Conservation (phyloP, 2,888 invertebrate species). For the Volucella inanis region DNA sequence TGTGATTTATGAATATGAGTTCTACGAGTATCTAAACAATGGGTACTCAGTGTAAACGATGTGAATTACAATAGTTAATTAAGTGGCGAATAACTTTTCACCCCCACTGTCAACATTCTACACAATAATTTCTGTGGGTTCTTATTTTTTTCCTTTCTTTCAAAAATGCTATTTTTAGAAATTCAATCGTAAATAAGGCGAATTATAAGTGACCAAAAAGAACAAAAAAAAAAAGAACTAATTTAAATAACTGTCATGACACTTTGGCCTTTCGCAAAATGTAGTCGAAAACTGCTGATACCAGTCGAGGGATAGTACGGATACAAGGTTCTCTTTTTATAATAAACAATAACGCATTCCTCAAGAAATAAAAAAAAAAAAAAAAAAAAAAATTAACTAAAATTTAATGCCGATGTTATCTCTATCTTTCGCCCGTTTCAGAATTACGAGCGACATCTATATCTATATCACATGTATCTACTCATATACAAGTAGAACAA, state of each 20-base stretch:
- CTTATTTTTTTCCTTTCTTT: not conserved
- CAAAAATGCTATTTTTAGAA: constrained; percentile 17
- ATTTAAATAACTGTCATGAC: constrained; percentile 4
- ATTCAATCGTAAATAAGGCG: not conserved
- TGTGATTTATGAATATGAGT: too few species aligned
- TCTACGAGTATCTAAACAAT: too few species aligned
- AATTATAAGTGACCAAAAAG: not conserved
- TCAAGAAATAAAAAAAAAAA: not conserved
- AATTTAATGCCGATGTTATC: constrained; percentile 7
- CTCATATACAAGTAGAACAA: too few species aligned
- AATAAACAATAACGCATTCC: not conserved
- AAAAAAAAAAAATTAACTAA: constrained; percentile 4
- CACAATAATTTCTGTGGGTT: not conserved
- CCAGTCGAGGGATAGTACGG: too few species aligned
- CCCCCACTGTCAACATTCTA: not conserved
- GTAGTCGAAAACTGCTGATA: constrained; percentile 20
- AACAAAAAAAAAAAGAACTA: constrained; percentile 12
- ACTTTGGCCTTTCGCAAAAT: constrained; percentile 32
- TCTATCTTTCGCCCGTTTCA: too few species aligned
- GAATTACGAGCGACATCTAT: not conserved
- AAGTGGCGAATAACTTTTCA: not conserved
- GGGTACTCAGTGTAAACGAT: too few species aligned
- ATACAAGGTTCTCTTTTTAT: not conserved
- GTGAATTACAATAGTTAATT: too few species aligned
- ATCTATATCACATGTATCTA: not conserved